These are phyloP conservation scores for Periophthalmus modestus DNA, from an alignment of 2,113 vertebrate species.

Conservation along the genomic window DNA sequence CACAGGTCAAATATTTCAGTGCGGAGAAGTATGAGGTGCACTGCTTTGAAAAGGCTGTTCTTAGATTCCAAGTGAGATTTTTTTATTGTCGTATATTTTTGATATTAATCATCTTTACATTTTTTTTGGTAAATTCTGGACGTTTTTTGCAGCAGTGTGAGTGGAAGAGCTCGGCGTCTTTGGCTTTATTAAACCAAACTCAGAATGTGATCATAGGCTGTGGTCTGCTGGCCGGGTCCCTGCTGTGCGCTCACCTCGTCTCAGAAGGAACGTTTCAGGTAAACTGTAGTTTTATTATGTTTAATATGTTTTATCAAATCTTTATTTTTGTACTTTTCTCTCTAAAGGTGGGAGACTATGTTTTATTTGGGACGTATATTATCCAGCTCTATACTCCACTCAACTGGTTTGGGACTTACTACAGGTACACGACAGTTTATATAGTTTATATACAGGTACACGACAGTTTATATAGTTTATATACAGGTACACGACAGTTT, in stretches of 20 bases:
- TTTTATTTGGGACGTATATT: conserved; percentile 92
- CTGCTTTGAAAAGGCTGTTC: conserved; percentile 83
- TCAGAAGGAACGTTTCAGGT: conserved; percentile 84
- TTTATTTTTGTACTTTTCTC: not conserved
- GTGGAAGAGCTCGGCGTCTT: conserved; percentile 86
- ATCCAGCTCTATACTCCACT: conserved; percentile 91
- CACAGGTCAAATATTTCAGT: conserved; percentile 89
- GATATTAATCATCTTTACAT: not conserved
- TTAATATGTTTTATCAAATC: not conserved
- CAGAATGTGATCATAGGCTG: conserved; percentile 88
- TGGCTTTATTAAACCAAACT: conserved; percentile 88
- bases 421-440: conserved; percentile 76
- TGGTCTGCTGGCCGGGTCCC: conserved; percentile 85
- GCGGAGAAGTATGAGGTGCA: conserved; percentile 85
- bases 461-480: no score
- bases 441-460: no score
- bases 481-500: no score
- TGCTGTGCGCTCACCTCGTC: conserved; percentile 87
- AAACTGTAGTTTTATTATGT: not conserved
- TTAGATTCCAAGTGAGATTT: conserved; percentile 84
- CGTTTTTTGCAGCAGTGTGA: conserved; percentile 75
- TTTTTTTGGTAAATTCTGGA: not conserved
- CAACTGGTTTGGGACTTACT: conserved; percentile 95
- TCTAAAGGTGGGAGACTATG: conserved; percentile 84
- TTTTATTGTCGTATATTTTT: not conserved